Percentiles rank a stretch among this genome's conserved stretches.
These are phyloP conservation scores for Lepeophtheirus nordmannii DNA, from an alignment of 2,888 invertebrate species.

Conservation along the genomic window DNA sequence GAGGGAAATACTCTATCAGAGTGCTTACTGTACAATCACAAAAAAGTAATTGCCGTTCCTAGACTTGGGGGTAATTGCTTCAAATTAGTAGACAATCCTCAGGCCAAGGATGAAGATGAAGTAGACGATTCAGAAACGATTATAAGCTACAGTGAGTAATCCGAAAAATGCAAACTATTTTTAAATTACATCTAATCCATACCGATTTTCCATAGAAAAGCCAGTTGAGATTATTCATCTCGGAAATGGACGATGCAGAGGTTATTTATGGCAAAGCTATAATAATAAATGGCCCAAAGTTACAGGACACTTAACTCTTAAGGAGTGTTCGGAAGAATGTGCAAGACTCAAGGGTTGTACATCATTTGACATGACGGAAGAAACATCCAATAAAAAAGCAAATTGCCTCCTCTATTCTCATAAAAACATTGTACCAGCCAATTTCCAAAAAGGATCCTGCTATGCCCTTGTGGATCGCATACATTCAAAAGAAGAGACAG, in stretches of 20 bases:
- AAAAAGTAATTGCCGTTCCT: constrained; percentile 14
- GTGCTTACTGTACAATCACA: constrained; percentile 18
- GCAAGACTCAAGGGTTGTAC: constrained; percentile 14
- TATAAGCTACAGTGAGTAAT: constrained; percentile 6
- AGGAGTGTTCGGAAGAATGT: constrained; percentile 16
- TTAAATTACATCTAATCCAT: not conserved
- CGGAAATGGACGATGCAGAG: constrained; percentile 13
- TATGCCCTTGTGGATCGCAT: not conserved
- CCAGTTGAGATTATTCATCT: constrained; percentile 1
- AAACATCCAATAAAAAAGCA: constrained; percentile 4
- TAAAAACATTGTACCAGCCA: not conserved
- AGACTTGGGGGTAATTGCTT: constrained; percentile 20
- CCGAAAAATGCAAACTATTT: not conserved
- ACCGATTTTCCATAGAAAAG: not conserved
- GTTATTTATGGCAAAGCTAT: not conserved
- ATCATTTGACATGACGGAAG: constrained; percentile 14
- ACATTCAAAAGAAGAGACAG: constrained; percentile 12
- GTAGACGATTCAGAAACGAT: constrained; percentile 9
- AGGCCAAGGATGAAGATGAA: constrained; percentile 1
- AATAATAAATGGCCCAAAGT: constrained; percentile 12
- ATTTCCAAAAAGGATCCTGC: not conserved
- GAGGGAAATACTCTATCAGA: constrained; percentile 3
- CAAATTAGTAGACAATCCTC: not conserved
- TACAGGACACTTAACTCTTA: not conserved
- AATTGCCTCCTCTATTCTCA: not conserved